phyloP scores from a whole-genome alignment of 2,113 vertebrate genomes.

The Rhinoderma darwinii region DNA sequence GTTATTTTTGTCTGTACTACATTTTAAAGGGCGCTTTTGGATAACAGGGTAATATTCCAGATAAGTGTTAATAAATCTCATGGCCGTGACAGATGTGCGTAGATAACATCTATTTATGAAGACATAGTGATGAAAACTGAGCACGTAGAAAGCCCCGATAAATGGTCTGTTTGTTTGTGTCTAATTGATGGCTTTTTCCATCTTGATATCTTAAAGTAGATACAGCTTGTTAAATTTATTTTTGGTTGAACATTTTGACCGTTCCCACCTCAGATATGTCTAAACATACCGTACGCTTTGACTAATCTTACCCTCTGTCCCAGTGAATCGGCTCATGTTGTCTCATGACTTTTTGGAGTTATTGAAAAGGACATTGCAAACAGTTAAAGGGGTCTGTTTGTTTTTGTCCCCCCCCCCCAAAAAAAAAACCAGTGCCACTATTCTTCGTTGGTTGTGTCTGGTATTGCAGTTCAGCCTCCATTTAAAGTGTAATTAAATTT shows the following conservation, averaged over 20 bases:
- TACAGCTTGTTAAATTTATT: constrained; percentile 17
- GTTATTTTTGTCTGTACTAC: neutral
- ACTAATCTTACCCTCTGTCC: neutral
- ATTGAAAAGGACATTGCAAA: neutral
- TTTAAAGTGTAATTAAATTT: too few species aligned
- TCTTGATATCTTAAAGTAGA: constrained; percentile 8
- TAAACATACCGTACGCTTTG: constrained; percentile 22
- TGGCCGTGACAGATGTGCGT: neutral
- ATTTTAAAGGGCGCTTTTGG: neutral
- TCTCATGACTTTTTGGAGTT: constrained; percentile 12
- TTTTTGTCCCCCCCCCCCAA: neutral
- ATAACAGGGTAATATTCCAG: neutral
- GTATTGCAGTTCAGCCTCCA: neutral
- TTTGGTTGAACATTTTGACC: constrained; percentile 15
- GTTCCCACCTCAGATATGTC: constrained; percentile 21
- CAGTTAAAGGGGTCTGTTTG: neutral
- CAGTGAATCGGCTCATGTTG: neutral
- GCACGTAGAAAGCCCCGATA: neutral
- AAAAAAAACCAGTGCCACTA: neutral
- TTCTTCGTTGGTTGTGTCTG: neutral
- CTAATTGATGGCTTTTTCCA: neutral
- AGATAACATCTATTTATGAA: neutral
- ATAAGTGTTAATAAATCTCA: neutral
- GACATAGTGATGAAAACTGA: neutral
- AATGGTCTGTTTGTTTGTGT: neutral